Evolutionary conservation across 1,140 invertebrate genomes (phyloP).

Genomic region (Zelostemma sp.): DNA sequence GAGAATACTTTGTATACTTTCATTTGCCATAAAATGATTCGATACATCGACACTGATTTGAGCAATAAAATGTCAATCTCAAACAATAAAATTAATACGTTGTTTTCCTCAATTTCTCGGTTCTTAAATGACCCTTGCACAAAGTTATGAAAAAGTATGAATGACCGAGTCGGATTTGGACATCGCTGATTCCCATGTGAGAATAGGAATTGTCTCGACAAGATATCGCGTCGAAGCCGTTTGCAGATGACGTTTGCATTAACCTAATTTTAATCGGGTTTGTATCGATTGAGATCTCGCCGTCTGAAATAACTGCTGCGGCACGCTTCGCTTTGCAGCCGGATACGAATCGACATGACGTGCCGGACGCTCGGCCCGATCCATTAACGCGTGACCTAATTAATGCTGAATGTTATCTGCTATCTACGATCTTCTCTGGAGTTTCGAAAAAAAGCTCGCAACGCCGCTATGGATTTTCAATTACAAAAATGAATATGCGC

Average conservation of each 20-base stretch:
- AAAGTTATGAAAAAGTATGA: no score
- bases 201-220: not conserved
- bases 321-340: slow-evolving; percentile 37
- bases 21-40: no score
- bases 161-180: no score
- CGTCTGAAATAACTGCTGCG: slow-evolving; percentile 33
- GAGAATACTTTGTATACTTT: no score
- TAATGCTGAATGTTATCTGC: slow-evolving; percentile 30
- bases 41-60: no score
- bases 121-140: no score
- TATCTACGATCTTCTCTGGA: slow-evolving; percentile 15
- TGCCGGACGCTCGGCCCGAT: slow-evolving; percentile 40
- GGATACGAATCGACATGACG: slow-evolving; percentile 41
- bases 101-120: no score
- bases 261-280: slow-evolving; percentile 46
- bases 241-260: slow-evolving; percentile 34
- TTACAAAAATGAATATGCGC: slow-evolving; percentile 3
- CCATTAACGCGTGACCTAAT: slow-evolving; percentile 45
- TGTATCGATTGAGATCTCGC: slow-evolving; percentile 37
- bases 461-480: slow-evolving; percentile 8
- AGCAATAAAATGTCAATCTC: no score
- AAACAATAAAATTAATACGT: no score
- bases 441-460: slow-evolving; percentile 9
- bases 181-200: not conserved
- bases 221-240: slow-evolving; percentile 10